Evolutionary conservation across 2,797 vertebrate species (phyloP).

Genomic region (Threskiornis aethiopicus): DNA sequence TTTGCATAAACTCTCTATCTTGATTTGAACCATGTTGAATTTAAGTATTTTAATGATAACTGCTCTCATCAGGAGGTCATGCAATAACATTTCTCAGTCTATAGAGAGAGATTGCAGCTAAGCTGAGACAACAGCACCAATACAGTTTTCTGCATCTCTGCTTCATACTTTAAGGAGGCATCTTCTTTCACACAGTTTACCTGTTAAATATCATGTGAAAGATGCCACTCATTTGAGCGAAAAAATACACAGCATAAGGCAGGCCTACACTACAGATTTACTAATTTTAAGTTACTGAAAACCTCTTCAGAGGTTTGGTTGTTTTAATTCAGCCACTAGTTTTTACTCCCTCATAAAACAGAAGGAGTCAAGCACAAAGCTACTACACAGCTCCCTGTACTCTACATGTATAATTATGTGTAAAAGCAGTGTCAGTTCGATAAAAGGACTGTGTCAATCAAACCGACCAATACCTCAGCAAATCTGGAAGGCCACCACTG

Average conservation of each 20-base stretch:
- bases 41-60: background rate
- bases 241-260: background rate
- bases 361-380: background rate
- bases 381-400: background rate
- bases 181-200: background rate
- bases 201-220: background rate
- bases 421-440: background rate
- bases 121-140: background rate
- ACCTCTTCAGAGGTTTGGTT: background rate
- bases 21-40: background rate
- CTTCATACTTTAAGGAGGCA: background rate
- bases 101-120: background rate
- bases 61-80: background rate
- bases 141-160: background rate
- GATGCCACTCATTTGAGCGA: background rate
- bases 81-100: background rate
- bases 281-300: background rate
- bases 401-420: background rate
- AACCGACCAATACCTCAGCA: background rate
- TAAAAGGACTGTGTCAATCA: background rate
- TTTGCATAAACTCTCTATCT: background rate
- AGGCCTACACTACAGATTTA: background rate
- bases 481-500: background rate
- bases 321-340: background rate
- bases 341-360: background rate